Conservation (phyloP, 30 jellyfish, hydroid and myxozoan species). For the Sanderia malayensis region DNA sequence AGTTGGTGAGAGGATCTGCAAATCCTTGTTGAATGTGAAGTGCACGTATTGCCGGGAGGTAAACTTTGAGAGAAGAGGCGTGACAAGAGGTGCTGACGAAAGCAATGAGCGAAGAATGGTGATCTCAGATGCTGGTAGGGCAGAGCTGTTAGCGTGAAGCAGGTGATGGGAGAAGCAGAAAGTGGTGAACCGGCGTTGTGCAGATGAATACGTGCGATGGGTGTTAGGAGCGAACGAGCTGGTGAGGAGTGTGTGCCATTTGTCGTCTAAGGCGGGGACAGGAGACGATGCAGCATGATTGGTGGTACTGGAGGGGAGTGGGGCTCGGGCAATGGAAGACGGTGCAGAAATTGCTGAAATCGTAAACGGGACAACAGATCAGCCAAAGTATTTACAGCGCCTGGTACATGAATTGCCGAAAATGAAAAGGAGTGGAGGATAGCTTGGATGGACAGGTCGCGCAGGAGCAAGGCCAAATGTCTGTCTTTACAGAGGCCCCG, state of each 20-base stretch:
- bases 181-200: not conserved
- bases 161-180: not conserved
- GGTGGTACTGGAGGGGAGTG: not conserved
- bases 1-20: not conserved
- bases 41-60: slow-evolving; percentile 6
- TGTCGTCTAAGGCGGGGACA: slow-evolving; percentile 11
- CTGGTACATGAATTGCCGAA: not conserved
- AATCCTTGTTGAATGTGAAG: slow-evolving; percentile 10
- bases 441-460: not conserved
- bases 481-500: not conserved
- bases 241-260: not conserved
- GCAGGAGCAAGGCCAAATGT: not conserved
- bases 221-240: not conserved
- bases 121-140: slow-evolving; percentile 1
- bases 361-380: not conserved
- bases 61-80: not conserved
- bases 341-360: not conserved
- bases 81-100: slow-evolving; percentile 1
- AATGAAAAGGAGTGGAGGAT: not conserved
- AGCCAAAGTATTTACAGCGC: not conserved
- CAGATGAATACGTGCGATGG: slow-evolving; percentile 17
- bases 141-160: slow-evolving; percentile 7
- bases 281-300: not conserved
- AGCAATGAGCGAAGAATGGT: slow-evolving; percentile 8
- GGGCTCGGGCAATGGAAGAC: not conserved